Conservation (phyloP, 2,113 vertebrate genomes). For the Amazona guildingii region DNA sequence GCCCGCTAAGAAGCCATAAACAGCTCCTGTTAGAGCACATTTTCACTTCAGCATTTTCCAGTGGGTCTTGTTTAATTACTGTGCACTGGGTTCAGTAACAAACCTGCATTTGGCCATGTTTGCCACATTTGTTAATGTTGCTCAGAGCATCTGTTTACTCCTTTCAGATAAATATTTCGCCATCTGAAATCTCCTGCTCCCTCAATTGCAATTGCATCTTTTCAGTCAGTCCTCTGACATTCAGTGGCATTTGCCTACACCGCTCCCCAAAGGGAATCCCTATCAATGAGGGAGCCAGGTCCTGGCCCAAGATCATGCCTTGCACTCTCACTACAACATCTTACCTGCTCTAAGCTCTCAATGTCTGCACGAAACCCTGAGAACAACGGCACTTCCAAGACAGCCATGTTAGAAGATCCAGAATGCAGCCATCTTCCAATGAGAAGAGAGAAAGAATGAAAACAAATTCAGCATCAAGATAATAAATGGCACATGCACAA, state of each 20-base stretch:
- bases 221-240: background rate
- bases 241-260: background rate
- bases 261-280: background rate
- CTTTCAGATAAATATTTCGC: background rate
- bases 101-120: background rate
- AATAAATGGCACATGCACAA: background rate
- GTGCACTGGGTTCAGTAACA: constrained; percentile 1
- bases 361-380: constrained; percentile 87
- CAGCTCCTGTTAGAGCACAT: constrained; percentile 67
- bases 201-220: background rate
- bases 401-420: constrained; percentile 94
- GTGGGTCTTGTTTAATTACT: constrained; percentile 15
- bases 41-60: constrained; percentile 60
- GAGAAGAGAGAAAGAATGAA: background rate
- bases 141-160: background rate
- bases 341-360: constrained; percentile 90
- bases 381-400: constrained; percentile 88
- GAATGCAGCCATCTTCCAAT: constrained; percentile 86
- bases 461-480: background rate
- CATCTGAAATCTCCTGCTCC: background rate
- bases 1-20: constrained; percentile 67
- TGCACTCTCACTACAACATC: background rate
- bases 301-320: background rate
- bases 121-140: background rate
- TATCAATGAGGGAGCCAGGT: background rate